These are phyloP conservation scores for Odocoileus virginianus DNA, from an alignment of 2,113 vertebrate species.

Conservation along the genomic window DNA sequence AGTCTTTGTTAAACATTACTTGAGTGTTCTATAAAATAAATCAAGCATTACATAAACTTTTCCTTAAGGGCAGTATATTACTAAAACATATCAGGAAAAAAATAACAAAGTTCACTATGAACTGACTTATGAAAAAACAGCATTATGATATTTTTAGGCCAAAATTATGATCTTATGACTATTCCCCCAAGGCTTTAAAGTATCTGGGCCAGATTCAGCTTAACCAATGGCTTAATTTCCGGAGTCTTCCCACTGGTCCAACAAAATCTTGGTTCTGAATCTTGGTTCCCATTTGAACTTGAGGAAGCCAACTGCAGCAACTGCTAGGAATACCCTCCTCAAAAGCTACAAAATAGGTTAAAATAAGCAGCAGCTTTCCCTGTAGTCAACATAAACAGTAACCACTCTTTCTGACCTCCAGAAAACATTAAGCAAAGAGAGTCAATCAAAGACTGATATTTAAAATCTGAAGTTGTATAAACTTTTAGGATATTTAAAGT, in stretches of 20 bases:
- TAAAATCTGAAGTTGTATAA: neutral
- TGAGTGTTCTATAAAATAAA: neutral
- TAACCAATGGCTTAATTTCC: neutral
- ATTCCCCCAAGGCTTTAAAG: neutral
- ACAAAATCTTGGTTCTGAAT: neutral
- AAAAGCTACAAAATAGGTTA: neutral
- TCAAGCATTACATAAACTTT: neutral
- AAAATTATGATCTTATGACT: constrained; percentile 28
- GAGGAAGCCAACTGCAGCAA: neutral
- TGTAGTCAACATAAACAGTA: neutral
- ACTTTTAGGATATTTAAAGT: neutral
- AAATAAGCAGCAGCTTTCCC: neutral
- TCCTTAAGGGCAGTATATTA: neutral
- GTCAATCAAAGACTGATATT: neutral
- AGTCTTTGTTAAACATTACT: neutral
- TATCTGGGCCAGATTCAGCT: neutral
- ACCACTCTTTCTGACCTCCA: neutral
- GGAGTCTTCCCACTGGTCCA: neutral
- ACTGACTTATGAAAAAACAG: neutral
- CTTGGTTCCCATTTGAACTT: neutral
- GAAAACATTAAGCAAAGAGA: neutral
- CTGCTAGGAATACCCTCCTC: neutral
- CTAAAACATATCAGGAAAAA: neutral
- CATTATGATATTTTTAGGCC: neutral
- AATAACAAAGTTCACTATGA: neutral